Evolutionary conservation across 2,113 vertebrate species (phyloP), one percentile per base, ranked within the genome.

Genomic region (Mus pahari): DNA sequence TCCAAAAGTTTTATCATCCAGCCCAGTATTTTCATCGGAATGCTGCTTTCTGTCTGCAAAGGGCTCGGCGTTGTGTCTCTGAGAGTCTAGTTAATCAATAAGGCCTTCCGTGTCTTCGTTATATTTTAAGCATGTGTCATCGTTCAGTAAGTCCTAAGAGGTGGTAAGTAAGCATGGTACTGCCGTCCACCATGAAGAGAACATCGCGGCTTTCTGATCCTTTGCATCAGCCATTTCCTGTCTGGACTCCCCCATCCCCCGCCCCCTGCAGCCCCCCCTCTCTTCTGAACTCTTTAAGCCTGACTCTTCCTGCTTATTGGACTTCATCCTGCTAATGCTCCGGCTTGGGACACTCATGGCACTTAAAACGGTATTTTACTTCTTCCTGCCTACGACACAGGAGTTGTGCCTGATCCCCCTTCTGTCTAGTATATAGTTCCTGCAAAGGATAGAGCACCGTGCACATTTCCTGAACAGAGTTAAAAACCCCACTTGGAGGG

Each of bases 21-120:
- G 78, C 45, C 33, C 62, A 45, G 68, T 36, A 82, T 89, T 87
- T 74, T 94, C 0, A 1, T 86, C 6, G 42, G 48, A 90, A 48
- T 26, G 53, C 31, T 20, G 90, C 86, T 88, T 58, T 55, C n/a
- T 92, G 33, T 48, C 71, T 79, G 33, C 84, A 91, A 92, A 36
- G 11, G 60, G 45, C 36, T n/a, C 33, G 53, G 48, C 20, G 5
- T 26, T 50, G 60, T 39, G 66, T 68, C 73, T 81, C 42, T 17
- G 96, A 83, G 84, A 81, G 74, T 75, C 62, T 92, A 84, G 45
- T 73, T 81, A 28, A 86, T 60, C 12, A 84, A 60, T 33, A 22
- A 90, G 68, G 11, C 20, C 55, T 42, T 92, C 53, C 12, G 1
- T 13, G 31, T 84, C 42, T 91, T 92, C 68, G 84, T 7, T 75